A percentile compares a stretch with the other conserved stretches of the same genome.
Evolutionary conservation across 2,797 vertebrate genomes (phyloP).

Genomic region (Lepus oiostolus): DNA sequence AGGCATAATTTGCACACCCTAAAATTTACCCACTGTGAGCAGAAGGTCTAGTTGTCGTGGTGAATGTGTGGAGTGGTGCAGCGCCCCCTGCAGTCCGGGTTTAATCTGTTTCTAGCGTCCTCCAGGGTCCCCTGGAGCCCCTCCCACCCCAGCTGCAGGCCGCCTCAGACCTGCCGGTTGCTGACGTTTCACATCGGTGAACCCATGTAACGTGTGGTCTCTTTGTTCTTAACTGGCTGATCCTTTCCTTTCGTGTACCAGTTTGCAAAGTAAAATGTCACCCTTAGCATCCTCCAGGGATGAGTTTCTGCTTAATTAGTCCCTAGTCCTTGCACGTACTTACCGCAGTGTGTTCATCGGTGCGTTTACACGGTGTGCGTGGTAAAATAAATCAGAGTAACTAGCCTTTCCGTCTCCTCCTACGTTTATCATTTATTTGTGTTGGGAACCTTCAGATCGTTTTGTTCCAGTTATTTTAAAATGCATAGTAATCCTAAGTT

Average conservation of each 20-base stretch:
- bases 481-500: not conserved
- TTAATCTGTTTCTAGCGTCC: not conserved
- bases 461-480: not conserved
- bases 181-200: no score
- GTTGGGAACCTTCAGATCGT: not conserved
- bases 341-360: not conserved
- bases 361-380: not conserved
- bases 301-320: not conserved
- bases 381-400: not conserved
- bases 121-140: not conserved
- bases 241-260: not conserved
- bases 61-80: not conserved
- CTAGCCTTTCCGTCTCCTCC: no score
- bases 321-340: not conserved
- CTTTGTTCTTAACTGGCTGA: not conserved
- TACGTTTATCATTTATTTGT: not conserved
- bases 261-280: constrained; percentile 15
- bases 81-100: not conserved
- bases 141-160: not conserved
- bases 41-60: not conserved
- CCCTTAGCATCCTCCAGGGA: not conserved
- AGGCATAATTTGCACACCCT: not conserved
- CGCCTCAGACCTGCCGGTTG: not conserved
- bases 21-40: not conserved
- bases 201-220: not conserved